Conservation (phyloP, 2,113 vertebrate species). For the Pipra filicauda region DNA sequence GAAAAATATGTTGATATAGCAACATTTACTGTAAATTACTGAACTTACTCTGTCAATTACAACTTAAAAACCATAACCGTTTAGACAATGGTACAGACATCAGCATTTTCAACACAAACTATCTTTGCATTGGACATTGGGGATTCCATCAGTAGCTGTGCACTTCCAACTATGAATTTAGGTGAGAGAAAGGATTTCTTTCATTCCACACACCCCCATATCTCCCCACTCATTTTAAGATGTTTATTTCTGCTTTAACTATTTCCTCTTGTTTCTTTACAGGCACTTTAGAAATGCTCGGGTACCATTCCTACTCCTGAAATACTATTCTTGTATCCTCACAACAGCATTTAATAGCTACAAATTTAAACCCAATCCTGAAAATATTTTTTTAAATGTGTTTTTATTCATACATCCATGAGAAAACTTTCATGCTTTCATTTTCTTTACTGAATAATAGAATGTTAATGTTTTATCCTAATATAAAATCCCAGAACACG, state of each 20-base stretch:
- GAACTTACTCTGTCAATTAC: not conserved
- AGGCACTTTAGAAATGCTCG: not conserved
- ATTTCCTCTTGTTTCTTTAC: not conserved
- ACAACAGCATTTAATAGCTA: not conserved
- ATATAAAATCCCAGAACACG: not conserved
- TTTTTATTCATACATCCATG: not conserved
- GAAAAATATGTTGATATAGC: not conserved
- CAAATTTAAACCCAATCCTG: not conserved
- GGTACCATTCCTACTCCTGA: not conserved
- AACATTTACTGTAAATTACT: not conserved
- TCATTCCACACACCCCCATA: not conserved
- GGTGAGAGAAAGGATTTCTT: not conserved
- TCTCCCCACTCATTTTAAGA: not conserved
- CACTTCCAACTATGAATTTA: not conserved
- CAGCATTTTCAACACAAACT: not conserved
- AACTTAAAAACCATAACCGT: not conserved
- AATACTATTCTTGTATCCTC: not conserved
- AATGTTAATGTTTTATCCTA: not conserved
- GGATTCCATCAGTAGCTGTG: not conserved
- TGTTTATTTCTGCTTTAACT: not conserved
- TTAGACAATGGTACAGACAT: not conserved
- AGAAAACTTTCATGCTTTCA: not conserved
- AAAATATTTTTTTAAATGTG: not conserved
- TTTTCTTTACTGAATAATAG: not conserved
- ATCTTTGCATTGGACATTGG: not conserved